Evolutionary conservation across 1,140 invertebrate species (phyloP), one percentile per base, ranked within the genome.

Genomic region (Melipona quadrifasciata): DNA sequence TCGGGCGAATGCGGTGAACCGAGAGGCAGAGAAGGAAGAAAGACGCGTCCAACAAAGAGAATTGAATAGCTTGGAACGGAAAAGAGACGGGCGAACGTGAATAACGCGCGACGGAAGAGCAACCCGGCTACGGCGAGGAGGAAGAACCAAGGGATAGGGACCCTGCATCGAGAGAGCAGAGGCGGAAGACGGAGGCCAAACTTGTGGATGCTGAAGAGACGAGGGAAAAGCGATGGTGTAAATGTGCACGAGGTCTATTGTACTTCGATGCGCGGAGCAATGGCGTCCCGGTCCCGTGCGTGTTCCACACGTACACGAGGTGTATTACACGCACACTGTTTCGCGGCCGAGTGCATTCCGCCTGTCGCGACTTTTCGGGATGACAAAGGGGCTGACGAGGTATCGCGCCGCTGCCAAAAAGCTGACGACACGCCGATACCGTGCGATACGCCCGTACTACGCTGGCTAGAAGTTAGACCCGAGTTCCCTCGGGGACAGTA

Each of bases 401-500:
- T 78, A 88, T 85, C 82, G 82, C 61, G 78, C 64, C 82, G 67
- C 87, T 88, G 86, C 86, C 87, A 88, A 88, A 88, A 88, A 88
- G 86, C 86, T 76, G 86, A 87, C 82, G 78, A 82, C 61, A 74
- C 73, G 75, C 74, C 64, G 78, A 72, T 74, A 47, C 8, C 39
- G 39, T 47, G 39, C 8, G 39, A 47, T 47, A 47, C 39, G 39
- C 8, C 77, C 72, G 67, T 34, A 73, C 57, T 8, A 65, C 4
- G 34, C 17, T 47, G 34, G 14, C 3, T 47, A 47, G 74, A 77
- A 77, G 39, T 47, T 47, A 77, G 58, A 64, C 64, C 21, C 12
- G 24, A n/a, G 74, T 47, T 65, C 34, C n/a, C 74, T 1, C 2
- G 74, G 74, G 74, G 27, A 47, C 12, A 19, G 3, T 16, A 77